These are phyloP conservation scores for Pachliopta kotzebuea DNA, from an alignment of 2,888 invertebrate genomes.

Conservation along the genomic window DNA sequence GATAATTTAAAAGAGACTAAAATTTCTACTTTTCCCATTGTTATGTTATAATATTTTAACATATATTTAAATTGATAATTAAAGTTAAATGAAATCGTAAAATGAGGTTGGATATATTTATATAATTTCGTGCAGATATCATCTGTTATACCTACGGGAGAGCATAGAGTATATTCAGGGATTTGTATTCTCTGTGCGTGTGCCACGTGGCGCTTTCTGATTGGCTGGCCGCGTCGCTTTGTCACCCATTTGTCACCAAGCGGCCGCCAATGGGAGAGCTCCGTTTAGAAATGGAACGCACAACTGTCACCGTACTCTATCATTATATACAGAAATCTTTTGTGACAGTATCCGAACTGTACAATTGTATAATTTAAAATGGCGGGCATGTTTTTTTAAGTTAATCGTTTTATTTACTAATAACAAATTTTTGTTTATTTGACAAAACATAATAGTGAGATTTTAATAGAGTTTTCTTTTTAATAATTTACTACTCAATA, in stretches of 20 bases:
- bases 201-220: constrained; percentile 40
- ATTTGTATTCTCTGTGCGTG: constrained; percentile 42
- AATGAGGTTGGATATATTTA: too few species aligned
- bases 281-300: constrained; percentile 57
- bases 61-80: too few species aligned
- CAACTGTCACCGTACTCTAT: constrained; percentile 61
- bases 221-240: constrained; percentile 57
- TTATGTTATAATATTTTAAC: too few species aligned
- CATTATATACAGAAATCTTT: constrained; percentile 43
- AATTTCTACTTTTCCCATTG: too few species aligned
- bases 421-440: too few species aligned
- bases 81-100: too few species aligned
- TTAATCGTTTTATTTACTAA: too few species aligned
- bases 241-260: constrained; percentile 80
- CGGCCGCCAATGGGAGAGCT: constrained; percentile 57
- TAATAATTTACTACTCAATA: too few species aligned
- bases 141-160: not conserved
- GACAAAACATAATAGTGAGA: too few species aligned
- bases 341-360: constrained; percentile 37
- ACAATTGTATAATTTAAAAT: constrained; percentile 38
- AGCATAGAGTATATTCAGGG: constrained; percentile 32
- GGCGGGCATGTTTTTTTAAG: constrained; percentile 31
- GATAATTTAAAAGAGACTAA: too few species aligned
- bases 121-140: too few species aligned
- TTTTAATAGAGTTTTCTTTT: too few species aligned